Conservation (phyloP, 2,888 invertebrate genomes). For the Pammene aurita region DNA sequence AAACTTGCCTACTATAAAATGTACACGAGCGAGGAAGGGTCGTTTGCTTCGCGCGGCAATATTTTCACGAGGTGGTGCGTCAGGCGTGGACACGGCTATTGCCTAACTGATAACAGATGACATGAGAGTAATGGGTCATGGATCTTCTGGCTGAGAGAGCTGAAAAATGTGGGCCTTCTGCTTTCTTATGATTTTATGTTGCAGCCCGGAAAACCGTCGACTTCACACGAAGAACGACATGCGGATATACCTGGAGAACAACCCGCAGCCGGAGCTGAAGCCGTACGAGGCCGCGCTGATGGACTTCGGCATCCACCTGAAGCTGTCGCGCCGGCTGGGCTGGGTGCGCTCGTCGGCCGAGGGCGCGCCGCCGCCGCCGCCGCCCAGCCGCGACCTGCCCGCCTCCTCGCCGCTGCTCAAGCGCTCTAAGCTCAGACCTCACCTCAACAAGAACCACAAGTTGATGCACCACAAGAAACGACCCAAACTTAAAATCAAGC, state of each 20-base stretch:
- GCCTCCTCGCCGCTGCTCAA: conserved; percentile 63
- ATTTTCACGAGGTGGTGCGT: too few relatives aligned
- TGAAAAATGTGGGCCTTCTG: too few relatives aligned
- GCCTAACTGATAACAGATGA: too few relatives aligned
- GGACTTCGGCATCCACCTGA: conserved; percentile 77
- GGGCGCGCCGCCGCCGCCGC: conserved; percentile 41
- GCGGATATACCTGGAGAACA: conserved; percentile 64
- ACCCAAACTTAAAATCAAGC: conserved; percentile 17
- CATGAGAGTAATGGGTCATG: too few relatives aligned
- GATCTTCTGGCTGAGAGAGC: too few relatives aligned
- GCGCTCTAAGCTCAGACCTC: conserved; percentile 56
- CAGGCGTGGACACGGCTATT: too few relatives aligned
- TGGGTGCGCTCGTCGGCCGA: conserved; percentile 61
- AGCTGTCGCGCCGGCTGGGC: conserved; percentile 72
- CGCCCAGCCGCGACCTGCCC: conserved; percentile 52
- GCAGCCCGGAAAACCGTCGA: conserved; percentile 69
- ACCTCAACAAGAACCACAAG: conserved; percentile 53
- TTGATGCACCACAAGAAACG: conserved; percentile 49
- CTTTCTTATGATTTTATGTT: conserved; percentile 34
- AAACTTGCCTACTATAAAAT: too few relatives aligned
- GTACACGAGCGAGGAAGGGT: too few relatives aligned
- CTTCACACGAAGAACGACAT: conserved; percentile 77
- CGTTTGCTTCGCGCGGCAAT: too few relatives aligned
- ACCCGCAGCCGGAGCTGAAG: conserved; percentile 50
- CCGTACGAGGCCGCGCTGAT: conserved; percentile 62